phyloP scores from a whole-genome alignment of 2,113 vertebrate species.

The Upupa epops region DNA sequence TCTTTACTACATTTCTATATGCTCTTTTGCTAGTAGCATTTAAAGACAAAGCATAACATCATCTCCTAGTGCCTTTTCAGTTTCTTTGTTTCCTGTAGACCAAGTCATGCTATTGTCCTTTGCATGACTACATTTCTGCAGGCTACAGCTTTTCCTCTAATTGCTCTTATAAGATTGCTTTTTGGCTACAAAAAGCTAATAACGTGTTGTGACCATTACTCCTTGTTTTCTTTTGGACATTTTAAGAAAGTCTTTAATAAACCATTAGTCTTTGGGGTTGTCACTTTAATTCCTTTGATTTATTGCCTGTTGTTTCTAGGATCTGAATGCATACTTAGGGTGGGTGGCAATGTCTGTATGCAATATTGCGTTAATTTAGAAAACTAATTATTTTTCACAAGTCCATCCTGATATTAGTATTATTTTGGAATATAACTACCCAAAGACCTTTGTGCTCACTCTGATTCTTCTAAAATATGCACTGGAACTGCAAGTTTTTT shows the following conservation, averaged over 20 bases:
- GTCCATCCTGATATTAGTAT: background rate
- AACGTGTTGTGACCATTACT: background rate
- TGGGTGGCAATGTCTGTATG: background rate
- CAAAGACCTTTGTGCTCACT: background rate
- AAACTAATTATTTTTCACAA: background rate
- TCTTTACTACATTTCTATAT: background rate
- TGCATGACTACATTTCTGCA: background rate
- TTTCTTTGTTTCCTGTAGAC: background rate
- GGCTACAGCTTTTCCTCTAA: background rate
- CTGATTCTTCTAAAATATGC: background rate
- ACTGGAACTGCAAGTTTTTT: background rate
- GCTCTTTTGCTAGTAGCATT: background rate
- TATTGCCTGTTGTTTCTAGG: background rate
- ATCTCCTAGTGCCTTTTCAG: background rate
- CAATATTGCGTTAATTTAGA: background rate
- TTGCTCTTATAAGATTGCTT: background rate
- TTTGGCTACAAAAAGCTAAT: background rate
- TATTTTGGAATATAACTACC: background rate
- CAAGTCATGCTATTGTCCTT: background rate
- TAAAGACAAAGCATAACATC: background rate
- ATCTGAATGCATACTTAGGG: background rate
- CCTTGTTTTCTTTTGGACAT: background rate
- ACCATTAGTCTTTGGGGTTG: background rate
- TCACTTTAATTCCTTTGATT: background rate
- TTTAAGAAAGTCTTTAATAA: background rate